Base-by-base conservation (phyloP, 2,888 invertebrate genomes). In the Melanostoma scalare region DNA sequence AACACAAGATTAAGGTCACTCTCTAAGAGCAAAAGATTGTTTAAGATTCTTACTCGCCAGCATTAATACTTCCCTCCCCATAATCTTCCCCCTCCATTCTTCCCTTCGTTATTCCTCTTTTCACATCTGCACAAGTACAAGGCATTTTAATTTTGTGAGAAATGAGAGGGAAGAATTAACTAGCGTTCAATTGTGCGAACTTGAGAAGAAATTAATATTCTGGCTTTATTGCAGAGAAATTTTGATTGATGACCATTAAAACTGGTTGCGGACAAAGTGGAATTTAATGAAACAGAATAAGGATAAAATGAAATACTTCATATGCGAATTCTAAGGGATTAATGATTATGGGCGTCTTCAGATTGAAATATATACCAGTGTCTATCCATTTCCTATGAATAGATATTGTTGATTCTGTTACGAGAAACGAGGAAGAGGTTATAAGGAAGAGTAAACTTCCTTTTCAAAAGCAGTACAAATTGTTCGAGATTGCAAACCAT, bases 211-310 rank as follows among this genome's bases (percentile, higher is more conserved):
- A 68, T 68, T 61, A 72, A 67, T 72, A 58, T 50, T 58, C 30
- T 42, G 44, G 30, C 31, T 58, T 58, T 67, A 36, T 48, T 50
- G 42, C 40, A 9, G 8, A 40, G 35, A 8, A 33, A 40, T 61
- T 40, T 61, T 79, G 74, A 79, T 79, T 79, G 74, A 79, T 74
- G 74, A 42, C 74, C 60, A 60, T 68, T 53, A 67, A 50, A 61
- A 31, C 20, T 44, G 20, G 3, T 61, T 46, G 35, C 38, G 8
- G 53, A 33, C 50, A 60, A 73, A 61, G 40, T 61, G 60, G 55
- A 38, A 46, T 67, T 48, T 74, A 79, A 53, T 61, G 53, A 65
- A 67, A 38, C 20, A 42, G 44, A 20, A 20, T 20, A 46, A 4
- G 44, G 33, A 58, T 69, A 33, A 36, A 31, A 9, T 4, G 42